Evolutionary conservation across 2,888 invertebrate genomes (phyloP), one percentile per base, ranked within the genome.

Genomic region (Pimpla rufipes): DNA sequence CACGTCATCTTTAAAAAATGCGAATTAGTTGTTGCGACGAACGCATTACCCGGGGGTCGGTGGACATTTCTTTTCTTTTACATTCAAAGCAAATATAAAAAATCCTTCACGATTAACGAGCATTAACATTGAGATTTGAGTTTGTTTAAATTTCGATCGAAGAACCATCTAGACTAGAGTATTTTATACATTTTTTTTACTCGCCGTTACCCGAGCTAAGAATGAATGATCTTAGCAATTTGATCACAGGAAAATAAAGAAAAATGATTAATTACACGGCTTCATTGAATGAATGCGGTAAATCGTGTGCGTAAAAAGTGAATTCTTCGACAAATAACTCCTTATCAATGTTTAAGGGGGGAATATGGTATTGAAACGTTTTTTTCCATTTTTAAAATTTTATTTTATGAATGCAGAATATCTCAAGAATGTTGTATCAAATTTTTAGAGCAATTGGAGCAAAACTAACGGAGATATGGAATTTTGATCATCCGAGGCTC

Each of bases 1-100:
- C 1, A 99, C 98, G 93, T 99, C 99, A 94, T 99, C 99, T 95
- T 97, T 97, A 93, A 93, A 92, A 84, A 67, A 77, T 13, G 57
- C 59, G 52, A 74, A 84, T 87, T 79, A 85, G 77, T 79, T 84
- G 78, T 76, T 88, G 88, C 62, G 13, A 47, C 73, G 77, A 64
- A 35, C 11, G 16, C 40, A 21, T 21, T 21, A 40, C 62, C n/a
- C 21, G 0, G 11, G 10, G 4, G 8, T 18, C 29, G 29, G 10
- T 18, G n/a, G 18, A 55, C 35, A 59, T 57, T 47, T 35, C 16
- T 50, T 3, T 29, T 47, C 7, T 55, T 57, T 52, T 23, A 59
- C 74, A 59, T 74, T 74, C 62, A 47, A 74, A 74, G 59, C 74
- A 23, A 7, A 40, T 37, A 47, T 59, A 11, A 64, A 74, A 21